Percentiles rank a stretch among this genome's conserved stretches.
These are phyloP conservation scores for Kryphioiulus occultus DNA, from an alignment of 2,888 invertebrate genomes.

Conservation along the genomic window DNA sequence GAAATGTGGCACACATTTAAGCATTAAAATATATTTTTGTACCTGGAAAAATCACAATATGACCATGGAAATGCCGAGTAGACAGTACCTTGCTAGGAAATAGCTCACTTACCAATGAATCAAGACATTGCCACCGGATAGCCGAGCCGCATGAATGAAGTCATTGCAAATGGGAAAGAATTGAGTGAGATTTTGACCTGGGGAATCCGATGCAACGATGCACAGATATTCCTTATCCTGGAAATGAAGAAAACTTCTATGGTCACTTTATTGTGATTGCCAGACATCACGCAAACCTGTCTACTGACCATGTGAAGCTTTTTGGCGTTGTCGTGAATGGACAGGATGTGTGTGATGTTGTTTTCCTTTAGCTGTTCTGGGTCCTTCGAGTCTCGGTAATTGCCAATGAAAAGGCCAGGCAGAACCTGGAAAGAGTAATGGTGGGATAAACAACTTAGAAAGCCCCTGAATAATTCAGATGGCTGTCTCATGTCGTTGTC, in stretches of 20 bases:
- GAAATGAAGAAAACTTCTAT: conserved; percentile 61
- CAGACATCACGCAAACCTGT: not conserved
- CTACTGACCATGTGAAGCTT: conserved; percentile 77
- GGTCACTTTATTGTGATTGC: not conserved
- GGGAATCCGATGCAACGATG: conserved; percentile 94
- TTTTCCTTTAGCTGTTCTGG: conserved; percentile 84
- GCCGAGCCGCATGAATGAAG: conserved; percentile 91
- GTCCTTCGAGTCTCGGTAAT: conserved; percentile 95
- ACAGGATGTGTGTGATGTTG: conserved; percentile 93
- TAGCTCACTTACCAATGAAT: conserved; percentile 84
- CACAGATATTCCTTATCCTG: conserved; percentile 96
- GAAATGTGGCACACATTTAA: no score
- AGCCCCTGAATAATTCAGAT: not conserved
- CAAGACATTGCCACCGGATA: conserved; percentile 87
- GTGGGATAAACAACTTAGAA: not conserved
- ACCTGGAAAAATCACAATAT: no score
- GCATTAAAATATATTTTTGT: no score
- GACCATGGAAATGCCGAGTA: no score
- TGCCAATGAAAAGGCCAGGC: conserved; percentile 93
- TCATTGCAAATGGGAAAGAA: conserved; percentile 94
- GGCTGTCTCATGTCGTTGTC: not conserved
- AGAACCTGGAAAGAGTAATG: conserved; percentile 73
- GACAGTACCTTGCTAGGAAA: no score
- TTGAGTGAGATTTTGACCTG: conserved; percentile 91
- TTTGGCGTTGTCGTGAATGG: conserved; percentile 93